Evolutionary conservation across 2,888 invertebrate genomes (phyloP).

Genomic region (Diarsia mendica): DNA sequence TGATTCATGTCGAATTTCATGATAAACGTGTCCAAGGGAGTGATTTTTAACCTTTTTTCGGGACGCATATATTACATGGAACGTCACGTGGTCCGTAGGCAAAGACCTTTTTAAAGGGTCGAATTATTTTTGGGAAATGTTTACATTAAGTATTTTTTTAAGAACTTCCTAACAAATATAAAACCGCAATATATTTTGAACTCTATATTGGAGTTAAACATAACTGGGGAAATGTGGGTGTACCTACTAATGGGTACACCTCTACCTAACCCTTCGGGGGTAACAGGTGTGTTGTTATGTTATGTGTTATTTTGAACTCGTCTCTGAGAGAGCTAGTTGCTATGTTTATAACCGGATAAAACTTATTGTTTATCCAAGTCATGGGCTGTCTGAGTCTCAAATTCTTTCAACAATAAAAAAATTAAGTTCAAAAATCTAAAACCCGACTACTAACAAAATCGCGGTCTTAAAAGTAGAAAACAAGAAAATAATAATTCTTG

Average conservation of each 20-base stretch:
- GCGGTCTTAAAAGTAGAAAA: too few species aligned
- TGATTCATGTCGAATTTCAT: slow-evolving; percentile 53
- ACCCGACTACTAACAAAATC: too few species aligned
- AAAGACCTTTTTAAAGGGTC: slow-evolving; percentile 38
- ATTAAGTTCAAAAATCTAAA: too few species aligned
- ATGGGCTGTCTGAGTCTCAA: slow-evolving; percentile 4
- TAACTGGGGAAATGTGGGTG: too few species aligned
- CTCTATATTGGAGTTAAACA: not conserved
- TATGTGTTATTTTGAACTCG: not conserved
- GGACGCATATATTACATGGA: slow-evolving; percentile 42
- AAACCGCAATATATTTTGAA: not conserved
- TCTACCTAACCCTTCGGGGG: too few species aligned
- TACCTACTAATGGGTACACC: too few species aligned
- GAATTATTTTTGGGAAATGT: slow-evolving; percentile 23
- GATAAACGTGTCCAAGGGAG: slow-evolving; percentile 24
- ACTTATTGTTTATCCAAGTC: not conserved
- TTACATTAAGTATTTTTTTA: not conserved
- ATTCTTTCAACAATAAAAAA: slow-evolving; percentile 5
- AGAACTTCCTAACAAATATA: not conserved
- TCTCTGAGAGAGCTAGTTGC: not conserved
- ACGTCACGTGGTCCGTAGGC: slow-evolving; percentile 34
- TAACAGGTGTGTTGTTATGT: too few species aligned
- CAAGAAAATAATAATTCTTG: too few species aligned
- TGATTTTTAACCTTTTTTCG: slow-evolving; percentile 46
- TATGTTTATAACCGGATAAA: not conserved